Percentiles rank a stretch among this genome's conserved stretches.
phyloP scores from a whole-genome alignment of 1,140 invertebrate genomes.

The Panulirus ornatus region DNA sequence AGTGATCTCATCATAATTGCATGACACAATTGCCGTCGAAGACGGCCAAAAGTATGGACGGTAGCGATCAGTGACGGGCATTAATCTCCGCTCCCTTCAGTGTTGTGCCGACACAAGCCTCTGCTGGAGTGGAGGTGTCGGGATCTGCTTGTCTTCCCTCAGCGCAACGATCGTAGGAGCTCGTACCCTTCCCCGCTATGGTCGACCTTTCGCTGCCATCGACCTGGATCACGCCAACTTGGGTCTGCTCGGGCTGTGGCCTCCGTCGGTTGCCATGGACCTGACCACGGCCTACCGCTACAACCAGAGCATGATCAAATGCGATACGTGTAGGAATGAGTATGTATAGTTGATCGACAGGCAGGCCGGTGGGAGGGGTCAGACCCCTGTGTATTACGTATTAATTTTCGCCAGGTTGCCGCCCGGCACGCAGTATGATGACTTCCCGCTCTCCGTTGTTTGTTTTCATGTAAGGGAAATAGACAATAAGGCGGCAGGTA shows the following conservation, averaged over 20 bases:
- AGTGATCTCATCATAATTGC: no score
- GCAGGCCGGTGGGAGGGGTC: no score
- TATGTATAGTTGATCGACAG: conserved; percentile 13
- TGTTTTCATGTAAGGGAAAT: no score
- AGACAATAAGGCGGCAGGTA: no score
- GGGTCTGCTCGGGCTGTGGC: conserved; percentile 68
- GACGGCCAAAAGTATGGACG: no score
- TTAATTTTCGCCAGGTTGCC: no score
- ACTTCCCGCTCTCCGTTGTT: no score
- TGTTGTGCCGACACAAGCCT: neutral
- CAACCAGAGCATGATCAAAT: conserved; percentile 99
- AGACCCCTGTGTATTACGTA: no score
- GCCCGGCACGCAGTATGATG: no score
- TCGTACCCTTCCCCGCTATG: conserved; percentile 18
- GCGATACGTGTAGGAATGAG: conserved; percentile 97
- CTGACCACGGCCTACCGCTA: conserved; percentile 95
- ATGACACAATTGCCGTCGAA: no score
- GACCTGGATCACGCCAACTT: conserved; percentile 71
- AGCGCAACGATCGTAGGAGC: conserved; percentile 25
- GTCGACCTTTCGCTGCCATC: conserved; percentile 23
- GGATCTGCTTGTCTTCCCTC: conserved; percentile 20
- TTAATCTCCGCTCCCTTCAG: no score
- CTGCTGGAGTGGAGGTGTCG: conserved; percentile 51
- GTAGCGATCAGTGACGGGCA: no score
- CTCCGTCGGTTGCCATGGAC: conserved; percentile 83